Evolutionary conservation across 2,113 vertebrate species (phyloP).

Genomic region (Gopherus flavomarginatus): DNA sequence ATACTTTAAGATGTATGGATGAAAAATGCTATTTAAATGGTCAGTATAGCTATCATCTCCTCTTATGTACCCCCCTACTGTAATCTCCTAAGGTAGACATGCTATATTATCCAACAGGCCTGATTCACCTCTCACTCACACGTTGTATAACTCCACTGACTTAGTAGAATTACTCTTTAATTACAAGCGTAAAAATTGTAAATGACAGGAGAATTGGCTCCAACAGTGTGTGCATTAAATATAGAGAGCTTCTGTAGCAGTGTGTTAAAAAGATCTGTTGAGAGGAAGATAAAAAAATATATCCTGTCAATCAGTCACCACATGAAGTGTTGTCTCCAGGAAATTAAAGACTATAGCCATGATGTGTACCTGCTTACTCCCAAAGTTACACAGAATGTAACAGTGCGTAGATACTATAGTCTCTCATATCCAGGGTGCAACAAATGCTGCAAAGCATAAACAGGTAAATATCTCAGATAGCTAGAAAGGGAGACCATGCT

Average conservation of each 20-base stretch:
- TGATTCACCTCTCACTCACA: background rate
- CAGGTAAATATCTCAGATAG: background rate
- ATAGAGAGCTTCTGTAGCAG: background rate
- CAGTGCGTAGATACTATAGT: background rate
- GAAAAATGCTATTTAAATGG: background rate
- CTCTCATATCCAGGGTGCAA: background rate
- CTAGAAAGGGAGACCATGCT: background rate
- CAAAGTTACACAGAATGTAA: background rate
- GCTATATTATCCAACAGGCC: rapidly evolving
- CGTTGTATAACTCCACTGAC: rapidly evolving
- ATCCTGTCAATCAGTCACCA: background rate
- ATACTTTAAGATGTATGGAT: background rate
- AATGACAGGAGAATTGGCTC: background rate
- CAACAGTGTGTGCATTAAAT: background rate
- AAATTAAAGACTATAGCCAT: background rate
- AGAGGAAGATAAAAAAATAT: background rate
- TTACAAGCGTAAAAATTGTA: background rate
- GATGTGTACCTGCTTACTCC: background rate
- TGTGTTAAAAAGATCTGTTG: background rate
- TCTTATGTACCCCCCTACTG: background rate
- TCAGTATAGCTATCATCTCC: background rate
- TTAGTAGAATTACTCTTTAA: background rate
- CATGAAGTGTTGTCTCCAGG: background rate
- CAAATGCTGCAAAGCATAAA: background rate
- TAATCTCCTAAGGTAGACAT: rapidly evolving